A percentile compares a stretch with the other conserved stretches of the same genome.
phyloP scores from a whole-genome alignment of 1,140 invertebrate genomes.

The Drosophila tropicalis region DNA sequence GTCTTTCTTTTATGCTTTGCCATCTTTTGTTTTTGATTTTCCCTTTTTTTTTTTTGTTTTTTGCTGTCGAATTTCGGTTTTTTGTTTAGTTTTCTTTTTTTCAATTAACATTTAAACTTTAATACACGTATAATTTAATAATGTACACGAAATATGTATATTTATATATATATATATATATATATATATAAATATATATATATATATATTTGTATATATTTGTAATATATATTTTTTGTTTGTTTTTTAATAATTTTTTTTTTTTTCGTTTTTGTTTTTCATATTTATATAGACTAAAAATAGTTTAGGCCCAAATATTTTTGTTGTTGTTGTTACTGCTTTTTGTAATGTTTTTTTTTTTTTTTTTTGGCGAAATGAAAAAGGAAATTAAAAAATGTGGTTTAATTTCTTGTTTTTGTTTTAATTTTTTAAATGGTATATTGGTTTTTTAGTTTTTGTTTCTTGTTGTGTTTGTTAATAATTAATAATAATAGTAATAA shows the following conservation, averaged over 20 bases:
- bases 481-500: slow-evolving; percentile 62
- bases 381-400: slow-evolving; percentile 39
- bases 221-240: slow-evolving; percentile 46
- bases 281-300: slow-evolving; percentile 19
- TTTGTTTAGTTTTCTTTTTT: slow-evolving; percentile 48
- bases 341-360: not conserved
- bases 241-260: not conserved
- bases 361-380: slow-evolving; percentile 28
- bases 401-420: slow-evolving; percentile 28
- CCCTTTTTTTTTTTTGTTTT: slow-evolving; percentile 34
- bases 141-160: slow-evolving; percentile 76
- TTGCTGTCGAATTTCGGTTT: slow-evolving; percentile 10
- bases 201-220: slow-evolving; percentile 53
- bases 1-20: slow-evolving; percentile 4
- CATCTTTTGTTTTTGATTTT: slow-evolving; percentile 22
- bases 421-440: slow-evolving; percentile 36
- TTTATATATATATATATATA: slow-evolving; percentile 54
- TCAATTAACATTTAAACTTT: slow-evolving; percentile 68
- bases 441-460: slow-evolving; percentile 51
- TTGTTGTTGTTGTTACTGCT: not conserved
- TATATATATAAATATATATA: no score
- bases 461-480: slow-evolving; percentile 46
- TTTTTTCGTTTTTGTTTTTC: not conserved
- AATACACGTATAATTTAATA: slow-evolving; percentile 80
- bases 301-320: slow-evolving; percentile 17